Conservation (phyloP, 1,140 invertebrate genomes). For the Trissolcus basalis region DNA sequence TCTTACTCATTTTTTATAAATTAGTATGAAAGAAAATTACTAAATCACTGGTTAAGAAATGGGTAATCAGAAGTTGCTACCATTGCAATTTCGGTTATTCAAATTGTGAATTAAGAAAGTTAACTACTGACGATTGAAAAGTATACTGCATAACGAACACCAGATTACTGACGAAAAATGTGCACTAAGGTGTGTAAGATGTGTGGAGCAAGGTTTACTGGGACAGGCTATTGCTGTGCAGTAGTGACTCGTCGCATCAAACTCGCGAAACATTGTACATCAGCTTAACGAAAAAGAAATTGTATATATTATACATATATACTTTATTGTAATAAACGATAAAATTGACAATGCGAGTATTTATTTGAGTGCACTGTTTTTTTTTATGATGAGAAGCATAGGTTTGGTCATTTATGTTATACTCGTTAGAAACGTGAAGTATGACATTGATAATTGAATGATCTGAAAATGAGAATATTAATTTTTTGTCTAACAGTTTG, state of each 20-base stretch:
- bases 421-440: not conserved
- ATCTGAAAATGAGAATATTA: not conserved
- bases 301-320: slow-evolving; percentile 70
- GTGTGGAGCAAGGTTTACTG: slow-evolving; percentile 2
- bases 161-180: not conserved
- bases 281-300: slow-evolving; percentile 59
- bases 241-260: slow-evolving; percentile 16
- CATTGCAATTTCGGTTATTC: no score
- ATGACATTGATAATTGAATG: slow-evolving; percentile 2
- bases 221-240: slow-evolving; percentile 14
- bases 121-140: no score
- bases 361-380: slow-evolving; percentile 40
- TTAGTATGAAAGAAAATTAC: slow-evolving; percentile 1
- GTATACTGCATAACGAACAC: not conserved
- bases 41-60: no score
- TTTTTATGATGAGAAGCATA: not conserved
- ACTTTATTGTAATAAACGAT: slow-evolving; percentile 70
- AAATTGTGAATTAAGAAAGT: no score
- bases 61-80: no score
- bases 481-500: not conserved
- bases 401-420: not conserved
- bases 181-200: not conserved
- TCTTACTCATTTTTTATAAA: not conserved
- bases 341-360: slow-evolving; percentile 53
- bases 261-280: slow-evolving; percentile 43